Conservation (phyloP, 1,140 invertebrate genomes). For the Bathynomus jamesi region DNA sequence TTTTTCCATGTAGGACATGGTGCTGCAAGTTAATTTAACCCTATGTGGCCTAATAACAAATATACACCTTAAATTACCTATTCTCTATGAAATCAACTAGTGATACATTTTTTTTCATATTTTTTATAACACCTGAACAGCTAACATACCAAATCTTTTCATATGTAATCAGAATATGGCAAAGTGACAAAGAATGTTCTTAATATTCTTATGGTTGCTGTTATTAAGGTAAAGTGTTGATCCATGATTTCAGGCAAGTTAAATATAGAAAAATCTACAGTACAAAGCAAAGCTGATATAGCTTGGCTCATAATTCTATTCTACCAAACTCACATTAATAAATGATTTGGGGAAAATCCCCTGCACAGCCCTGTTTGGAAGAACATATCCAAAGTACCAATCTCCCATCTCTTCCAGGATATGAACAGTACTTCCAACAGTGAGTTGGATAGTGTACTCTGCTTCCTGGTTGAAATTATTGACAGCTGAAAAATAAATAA, state of each 20-base stretch:
- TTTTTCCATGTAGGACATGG: not conserved
- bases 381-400: constrained; percentile 68
- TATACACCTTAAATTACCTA: no score
- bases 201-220: no score
- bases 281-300: not conserved
- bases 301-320: no score
- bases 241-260: no score
- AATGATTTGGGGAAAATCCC: constrained; percentile 84
- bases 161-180: no score
- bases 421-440: constrained; percentile 65
- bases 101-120: no score
- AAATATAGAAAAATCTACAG: not conserved
- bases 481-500: constrained; percentile 57
- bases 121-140: no score
- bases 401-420: constrained; percentile 60
- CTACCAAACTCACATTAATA: constrained; percentile 43
- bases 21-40: not conserved
- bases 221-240: no score
- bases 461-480: constrained; percentile 55
- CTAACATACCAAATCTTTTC: no score
- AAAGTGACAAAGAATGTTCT: no score
- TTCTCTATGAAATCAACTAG: no score
- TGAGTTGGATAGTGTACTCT: constrained; percentile 49
- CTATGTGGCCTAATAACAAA: not conserved
- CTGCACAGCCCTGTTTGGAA: constrained; percentile 50